Evolutionary conservation across 2,888 invertebrate genomes (phyloP).

Genomic region (Trypoxylon attenuatum): DNA sequence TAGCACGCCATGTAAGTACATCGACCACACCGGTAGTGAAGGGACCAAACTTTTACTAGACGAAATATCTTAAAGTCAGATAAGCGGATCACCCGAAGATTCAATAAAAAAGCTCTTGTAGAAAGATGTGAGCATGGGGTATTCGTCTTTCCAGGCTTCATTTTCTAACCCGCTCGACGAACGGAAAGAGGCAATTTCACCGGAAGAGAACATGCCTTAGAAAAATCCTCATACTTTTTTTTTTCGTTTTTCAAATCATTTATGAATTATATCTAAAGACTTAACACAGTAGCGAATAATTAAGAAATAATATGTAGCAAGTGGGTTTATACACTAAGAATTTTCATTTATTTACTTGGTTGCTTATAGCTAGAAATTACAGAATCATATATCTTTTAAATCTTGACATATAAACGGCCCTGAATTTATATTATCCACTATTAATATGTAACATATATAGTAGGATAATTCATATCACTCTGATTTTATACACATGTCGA

Average conservation of each 20-base stretch:
- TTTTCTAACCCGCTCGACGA: too few relatives aligned
- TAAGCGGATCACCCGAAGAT: constrained; percentile 66
- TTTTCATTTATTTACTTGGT: constrained; percentile 35
- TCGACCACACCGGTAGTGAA: too few relatives aligned
- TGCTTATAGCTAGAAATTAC: constrained; percentile 33
- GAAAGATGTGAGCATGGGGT: constrained; percentile 10
- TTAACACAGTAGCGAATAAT: too few relatives aligned
- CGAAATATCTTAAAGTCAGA: constrained; percentile 61
- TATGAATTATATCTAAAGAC: too few relatives aligned
- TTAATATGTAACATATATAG: constrained; percentile 11
- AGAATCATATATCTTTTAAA: constrained; percentile 24
- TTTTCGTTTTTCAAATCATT: too few relatives aligned
- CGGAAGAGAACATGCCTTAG: too few relatives aligned
- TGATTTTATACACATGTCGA: too few relatives aligned
- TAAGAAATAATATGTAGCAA: not conserved
- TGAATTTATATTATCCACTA: constrained; percentile 1
- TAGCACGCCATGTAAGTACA: too few relatives aligned
- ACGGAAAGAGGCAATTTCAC: too few relatives aligned
- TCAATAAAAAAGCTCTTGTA: constrained; percentile 45
- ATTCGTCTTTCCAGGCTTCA: not conserved
- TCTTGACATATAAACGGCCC: constrained; percentile 15
- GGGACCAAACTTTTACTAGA: constrained; percentile 64
- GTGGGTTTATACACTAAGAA: too few relatives aligned
- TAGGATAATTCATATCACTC: constrained; percentile 7
- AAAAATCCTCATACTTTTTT: too few relatives aligned